phyloP scores from a whole-genome alignment of 2,113 vertebrate species.

The Xenus cinereus region DNA sequence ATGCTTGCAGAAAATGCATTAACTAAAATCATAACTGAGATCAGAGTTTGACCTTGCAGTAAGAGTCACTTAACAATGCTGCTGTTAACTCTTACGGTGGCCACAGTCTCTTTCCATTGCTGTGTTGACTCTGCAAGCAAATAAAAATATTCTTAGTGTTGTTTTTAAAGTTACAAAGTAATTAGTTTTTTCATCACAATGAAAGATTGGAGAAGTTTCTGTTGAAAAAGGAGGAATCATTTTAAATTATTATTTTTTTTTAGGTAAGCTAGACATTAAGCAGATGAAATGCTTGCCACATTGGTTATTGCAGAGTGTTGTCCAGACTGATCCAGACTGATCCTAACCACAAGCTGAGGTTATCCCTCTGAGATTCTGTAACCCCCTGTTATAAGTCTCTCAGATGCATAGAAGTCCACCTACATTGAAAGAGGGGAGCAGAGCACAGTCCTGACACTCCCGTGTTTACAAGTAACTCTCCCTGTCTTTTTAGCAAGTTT shows the following conservation, averaged over 20 bases:
- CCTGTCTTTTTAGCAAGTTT: not conserved
- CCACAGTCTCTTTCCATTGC: not conserved
- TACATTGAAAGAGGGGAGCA: not conserved
- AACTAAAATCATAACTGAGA: not conserved
- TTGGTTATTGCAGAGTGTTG: not conserved
- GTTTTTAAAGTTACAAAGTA: not conserved
- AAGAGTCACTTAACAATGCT: not conserved
- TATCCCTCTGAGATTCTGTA: not conserved
- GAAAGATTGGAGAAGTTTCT: not conserved
- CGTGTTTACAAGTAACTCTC: not conserved
- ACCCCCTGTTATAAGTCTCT: not conserved
- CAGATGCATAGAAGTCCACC: not conserved
- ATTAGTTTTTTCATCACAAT: not conserved
- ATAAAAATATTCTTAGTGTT: not conserved
- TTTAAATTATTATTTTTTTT: not conserved
- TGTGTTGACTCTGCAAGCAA: not conserved
- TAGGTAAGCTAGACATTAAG: not conserved
- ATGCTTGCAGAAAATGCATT: not conserved
- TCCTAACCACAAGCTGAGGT: not conserved
- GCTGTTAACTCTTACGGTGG: not conserved
- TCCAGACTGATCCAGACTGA: not conserved
- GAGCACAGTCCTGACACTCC: not conserved
- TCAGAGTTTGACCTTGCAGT: not conserved
- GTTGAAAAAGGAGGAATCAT: not conserved
- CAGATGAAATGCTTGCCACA: not conserved